Percentiles rank a stretch among this genome's conserved stretches.
phyloP scores from a whole-genome alignment of 2,797 vertebrate genomes.

The Prunella strophiata region DNA sequence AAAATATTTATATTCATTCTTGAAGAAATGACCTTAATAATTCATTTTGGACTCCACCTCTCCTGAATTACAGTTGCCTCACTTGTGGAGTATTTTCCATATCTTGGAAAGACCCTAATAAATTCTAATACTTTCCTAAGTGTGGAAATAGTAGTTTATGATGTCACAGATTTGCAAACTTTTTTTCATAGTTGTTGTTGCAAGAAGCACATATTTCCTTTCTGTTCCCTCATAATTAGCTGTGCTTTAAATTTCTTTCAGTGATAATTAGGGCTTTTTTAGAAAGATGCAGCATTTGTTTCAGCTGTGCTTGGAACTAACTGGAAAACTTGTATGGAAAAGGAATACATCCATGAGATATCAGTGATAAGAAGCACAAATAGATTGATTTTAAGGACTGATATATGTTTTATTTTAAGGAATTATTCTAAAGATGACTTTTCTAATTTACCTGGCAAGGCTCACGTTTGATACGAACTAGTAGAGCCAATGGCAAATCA shows the following conservation, averaged over 20 bases:
- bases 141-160: constrained; percentile 55
- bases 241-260: neutral
- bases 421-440: neutral
- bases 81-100: constrained; percentile 46
- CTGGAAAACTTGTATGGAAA: neutral
- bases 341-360: neutral
- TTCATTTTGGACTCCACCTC: constrained; percentile 45
- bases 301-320: neutral
- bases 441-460: neutral
- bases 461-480: accelerated
- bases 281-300: neutral
- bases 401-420: neutral
- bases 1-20: constrained; percentile 61
- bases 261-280: neutral
- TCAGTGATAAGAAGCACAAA: neutral
- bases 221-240: neutral
- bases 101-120: constrained; percentile 52
- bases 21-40: constrained; percentile 48
- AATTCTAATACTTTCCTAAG: constrained; percentile 57
- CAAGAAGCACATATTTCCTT: constrained; percentile 6
- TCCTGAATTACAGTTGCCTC: constrained; percentile 44
- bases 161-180: constrained; percentile 49
- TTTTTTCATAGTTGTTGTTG: constrained; percentile 41
- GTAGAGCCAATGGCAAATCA: neutral
- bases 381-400: neutral